A percentile compares a stretch with the other conserved stretches of the same genome.
Conservation (phyloP, 1,140 invertebrate species). For the Zaprionus nigranus region DNA sequence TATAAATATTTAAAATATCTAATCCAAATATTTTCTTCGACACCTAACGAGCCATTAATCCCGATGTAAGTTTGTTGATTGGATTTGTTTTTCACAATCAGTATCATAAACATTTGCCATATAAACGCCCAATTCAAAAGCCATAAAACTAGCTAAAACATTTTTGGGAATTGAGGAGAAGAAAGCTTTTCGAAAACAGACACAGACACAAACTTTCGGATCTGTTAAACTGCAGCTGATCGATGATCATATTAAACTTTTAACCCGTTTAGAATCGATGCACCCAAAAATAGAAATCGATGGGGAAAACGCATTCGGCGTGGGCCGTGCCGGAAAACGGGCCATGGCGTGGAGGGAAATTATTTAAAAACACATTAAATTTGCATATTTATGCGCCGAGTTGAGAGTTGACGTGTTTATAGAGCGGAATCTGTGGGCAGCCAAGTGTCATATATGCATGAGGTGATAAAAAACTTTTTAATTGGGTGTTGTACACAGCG, state of each 20-base stretch:
- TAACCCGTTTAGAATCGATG: constrained; percentile 72
- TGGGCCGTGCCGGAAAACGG: constrained; percentile 65
- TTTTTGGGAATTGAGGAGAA: not conserved
- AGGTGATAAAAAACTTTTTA: constrained; percentile 78
- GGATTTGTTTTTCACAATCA: constrained; percentile 50
- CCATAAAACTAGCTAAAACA: constrained; percentile 55
- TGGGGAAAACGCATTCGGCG: constrained; percentile 49
- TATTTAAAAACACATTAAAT: constrained; percentile 78
- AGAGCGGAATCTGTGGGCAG: constrained; percentile 52
- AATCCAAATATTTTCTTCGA: constrained; percentile 29
- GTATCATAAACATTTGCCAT: constrained; percentile 70
- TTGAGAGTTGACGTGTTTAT: constrained; percentile 73
- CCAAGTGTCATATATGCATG: constrained; percentile 65
- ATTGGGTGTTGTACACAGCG: constrained; percentile 69
- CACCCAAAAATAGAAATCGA: constrained; percentile 41
- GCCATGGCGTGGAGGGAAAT: constrained; percentile 48
- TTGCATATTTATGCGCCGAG: constrained; percentile 73
- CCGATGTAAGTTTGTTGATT: constrained; percentile 41
- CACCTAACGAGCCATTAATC: constrained; percentile 38
- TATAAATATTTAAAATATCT: constrained; percentile 38
- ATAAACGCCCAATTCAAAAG: constrained; percentile 77
- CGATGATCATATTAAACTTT: constrained; percentile 71
- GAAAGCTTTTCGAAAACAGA: constrained; percentile 68
- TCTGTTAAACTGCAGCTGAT: constrained; percentile 53
- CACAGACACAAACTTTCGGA: constrained; percentile 48